Evolutionary conservation across 2,888 invertebrate genomes (phyloP), one percentile per base, ranked within the genome.

Genomic region (Tenthredo amoena): DNA sequence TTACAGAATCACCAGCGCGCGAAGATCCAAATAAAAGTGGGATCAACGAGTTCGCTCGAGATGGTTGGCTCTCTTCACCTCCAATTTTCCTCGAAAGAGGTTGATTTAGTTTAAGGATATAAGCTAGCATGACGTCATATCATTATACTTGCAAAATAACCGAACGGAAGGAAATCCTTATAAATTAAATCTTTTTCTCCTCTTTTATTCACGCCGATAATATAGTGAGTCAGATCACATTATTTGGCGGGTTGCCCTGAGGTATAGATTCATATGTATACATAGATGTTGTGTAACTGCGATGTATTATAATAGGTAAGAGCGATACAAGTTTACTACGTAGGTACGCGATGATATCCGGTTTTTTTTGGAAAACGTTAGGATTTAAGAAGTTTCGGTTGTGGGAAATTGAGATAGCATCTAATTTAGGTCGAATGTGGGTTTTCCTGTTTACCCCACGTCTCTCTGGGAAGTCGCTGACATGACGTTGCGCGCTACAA

Each of bases 91-190:
- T 43, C 40, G 74, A 10, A 74, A 74, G 18, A 21, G 21, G 1
- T 40, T 43, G 12, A 43, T 5, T 55, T 7, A 34, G 34, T 34
- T 12, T 21, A 1, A 34, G 12, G 31, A 68, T 34, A 34, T 31
- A 2, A 34, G 12, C 21, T 34, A 68, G 71, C 7, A 37, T 37
- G 37, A 37, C 71, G 37, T 71, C 71, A 37, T n/a, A 37, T 7
- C 9, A n/a, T 37, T 71, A 37, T 40, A 71, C 71, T 9, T 74
- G 12, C 21, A 21, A 43, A 43, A 18, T 40, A 3, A 72, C n/a
- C 26, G 43, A 26, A 26, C 74, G 74, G 74, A 74, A 43, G 74
- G 74, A 74, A 74, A 74, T 74, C 12, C 74, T 74, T 12, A 43
- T 4, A 5, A 21, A 43, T 43, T 5, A 43, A 43, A 12, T 43